Conservation (phyloP, 2,113 vertebrate genomes). For the Dipodomys merriami region DNA sequence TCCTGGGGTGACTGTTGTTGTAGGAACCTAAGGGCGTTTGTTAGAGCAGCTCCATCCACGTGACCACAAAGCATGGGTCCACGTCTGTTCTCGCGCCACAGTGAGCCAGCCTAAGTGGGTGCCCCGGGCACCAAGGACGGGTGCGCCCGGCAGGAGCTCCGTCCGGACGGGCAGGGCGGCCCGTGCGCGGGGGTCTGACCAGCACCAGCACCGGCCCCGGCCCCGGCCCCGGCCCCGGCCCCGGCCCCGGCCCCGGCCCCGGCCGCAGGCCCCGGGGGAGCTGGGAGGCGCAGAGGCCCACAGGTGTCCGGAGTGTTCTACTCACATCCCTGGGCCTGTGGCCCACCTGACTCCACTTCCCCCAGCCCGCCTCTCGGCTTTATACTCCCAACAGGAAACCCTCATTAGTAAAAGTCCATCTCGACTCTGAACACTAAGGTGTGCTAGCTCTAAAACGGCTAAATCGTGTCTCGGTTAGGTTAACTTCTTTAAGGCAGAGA, state of each 20-base stretch:
- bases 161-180: too few relatives aligned
- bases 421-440: constrained; percentile 81
- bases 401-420: constrained; percentile 80
- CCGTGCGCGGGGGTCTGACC: too few relatives aligned
- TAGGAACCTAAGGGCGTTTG: background rate
- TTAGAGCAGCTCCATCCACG: background rate
- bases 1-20: background rate
- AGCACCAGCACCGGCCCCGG: too few relatives aligned
- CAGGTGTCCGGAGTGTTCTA: constrained; percentile 1
- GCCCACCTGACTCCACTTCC: background rate
- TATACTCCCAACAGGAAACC: constrained; percentile 49
- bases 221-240: too few relatives aligned
- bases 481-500: constrained; percentile 78
- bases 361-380: constrained; percentile 43
- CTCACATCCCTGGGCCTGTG: constrained; percentile 20
- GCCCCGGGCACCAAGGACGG: too few relatives aligned
- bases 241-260: too few relatives aligned
- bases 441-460: constrained; percentile 64
- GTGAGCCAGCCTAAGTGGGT: too few relatives aligned
- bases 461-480: constrained; percentile 73
- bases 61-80: too few relatives aligned
- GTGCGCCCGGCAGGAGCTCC: too few relatives aligned
- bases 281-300: background rate
- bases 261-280: too few relatives aligned
- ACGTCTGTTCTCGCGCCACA: too few relatives aligned